A percentile compares a stretch with the other conserved stretches of the same genome.
Evolutionary conservation across 2,113 vertebrate species (phyloP).

Genomic region (Lepus europaeus): DNA sequence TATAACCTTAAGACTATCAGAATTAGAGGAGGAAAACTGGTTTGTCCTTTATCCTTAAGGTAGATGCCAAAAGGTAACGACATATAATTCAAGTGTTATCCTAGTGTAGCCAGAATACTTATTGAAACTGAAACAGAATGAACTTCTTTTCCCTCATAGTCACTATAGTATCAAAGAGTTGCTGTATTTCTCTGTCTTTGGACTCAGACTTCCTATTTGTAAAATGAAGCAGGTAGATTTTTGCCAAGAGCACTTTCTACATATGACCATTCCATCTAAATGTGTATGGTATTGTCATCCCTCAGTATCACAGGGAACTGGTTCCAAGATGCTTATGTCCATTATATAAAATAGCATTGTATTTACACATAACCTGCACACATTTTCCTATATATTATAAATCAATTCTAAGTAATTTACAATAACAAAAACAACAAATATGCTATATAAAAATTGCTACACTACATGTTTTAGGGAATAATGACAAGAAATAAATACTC

Average conservation of each 20-base stretch:
- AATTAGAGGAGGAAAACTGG: neutral
- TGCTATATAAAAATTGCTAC: neutral
- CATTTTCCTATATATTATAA: neutral
- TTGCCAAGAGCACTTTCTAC: neutral
- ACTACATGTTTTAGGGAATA: neutral
- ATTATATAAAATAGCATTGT: neutral
- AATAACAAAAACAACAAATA: neutral
- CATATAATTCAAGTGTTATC: fast-evolving
- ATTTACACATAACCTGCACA: neutral
- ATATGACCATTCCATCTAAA: neutral
- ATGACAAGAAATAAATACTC: neutral
- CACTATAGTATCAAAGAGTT: neutral
- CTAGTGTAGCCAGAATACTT: neutral
- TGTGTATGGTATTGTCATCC: neutral
- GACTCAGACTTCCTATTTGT: neutral
- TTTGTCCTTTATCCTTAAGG: neutral
- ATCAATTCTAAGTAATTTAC: neutral
- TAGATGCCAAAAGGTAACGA: neutral
- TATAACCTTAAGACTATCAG: neutral
- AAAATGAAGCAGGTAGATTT: neutral
- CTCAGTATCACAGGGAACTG: too few relatives aligned
- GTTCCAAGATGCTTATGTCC: neutral
- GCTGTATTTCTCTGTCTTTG: neutral
- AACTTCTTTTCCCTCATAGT: neutral
- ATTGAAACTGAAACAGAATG: neutral